Base-by-base conservation (phyloP, 2,797 vertebrate species). In the Helostoma temminkii region DNA sequence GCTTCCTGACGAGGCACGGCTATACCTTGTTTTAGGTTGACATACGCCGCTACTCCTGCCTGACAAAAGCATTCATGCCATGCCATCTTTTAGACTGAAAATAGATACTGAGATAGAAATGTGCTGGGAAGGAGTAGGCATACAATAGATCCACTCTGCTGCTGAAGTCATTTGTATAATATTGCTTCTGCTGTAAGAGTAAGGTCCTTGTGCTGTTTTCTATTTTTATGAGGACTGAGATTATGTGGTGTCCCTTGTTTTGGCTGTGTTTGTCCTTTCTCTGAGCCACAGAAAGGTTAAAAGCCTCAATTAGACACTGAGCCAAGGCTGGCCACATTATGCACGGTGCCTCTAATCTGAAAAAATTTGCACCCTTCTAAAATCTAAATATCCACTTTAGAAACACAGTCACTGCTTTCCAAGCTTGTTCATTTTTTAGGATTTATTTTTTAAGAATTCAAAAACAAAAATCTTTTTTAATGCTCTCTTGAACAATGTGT, bases 1-100 rank as follows among this genome's bases (percentile, higher is more conserved):
- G 88, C 83, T 88, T 88, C 71, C 81, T 82, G 84, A 80, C 50
- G 65, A 87, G 83, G 78, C 80, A 45, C 77, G 42, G 73, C 71
- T 78, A 67, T 74, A 84, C 78, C 82, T 86, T 83, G 87, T 88
- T 87, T 89, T 82, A 82, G 81, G 80, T 82, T 86, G 81, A 87
- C 86, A 71, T 71, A 59, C 37, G 28, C 71, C 6, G 59, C 78
- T 77, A 60, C 65, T 58, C 45, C 64, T 11, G 71, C 74, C 83
- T 82, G 64, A 82, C 87, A 83, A 80, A 81, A 49, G 74, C 82
- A 81, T 80, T 85, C 72, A 41, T 73, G 75, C 75, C 72, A 41
- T 73, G 75, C 75, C 71, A 70, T 86, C 53, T 83, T 81, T 77
- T 59, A 81, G 77, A 84, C 83, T 86, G 80, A 58, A 88, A 89